Evolutionary conservation across 2,797 vertebrate genomes (phyloP), one percentile per base, ranked within the genome.

Genomic region (Smutsia temminckii): DNA sequence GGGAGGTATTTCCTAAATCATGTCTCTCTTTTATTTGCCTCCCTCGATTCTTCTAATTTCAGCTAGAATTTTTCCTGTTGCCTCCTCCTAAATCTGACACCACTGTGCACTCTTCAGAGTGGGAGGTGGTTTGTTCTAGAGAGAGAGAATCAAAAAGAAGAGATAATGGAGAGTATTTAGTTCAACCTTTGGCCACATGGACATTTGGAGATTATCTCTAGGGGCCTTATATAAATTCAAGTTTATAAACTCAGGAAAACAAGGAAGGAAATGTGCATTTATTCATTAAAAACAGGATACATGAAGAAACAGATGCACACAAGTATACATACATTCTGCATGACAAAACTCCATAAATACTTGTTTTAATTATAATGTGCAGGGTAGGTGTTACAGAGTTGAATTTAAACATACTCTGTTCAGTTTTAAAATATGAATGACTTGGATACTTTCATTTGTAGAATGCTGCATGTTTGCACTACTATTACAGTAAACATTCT

Each of bases 1-100:
- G 55, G 95, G 88, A 95, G 64, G 51, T 95, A 92, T 95, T 98
- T 97, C 72, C 92, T 96, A 80, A 88, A 63, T 29, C 93, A 17
- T 86, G 0, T n/a, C 57, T 92, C 74, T 89, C 75, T 51, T 91
- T 89, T 74, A 85, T 96, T 89, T 92, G 55, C 16, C 21, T 79
- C 49, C 75, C 80, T 20, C 91, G 96, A 71, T 63, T 91, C 93
- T 90, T 93, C 68, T 96, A 93, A 97, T 95, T 86, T 86, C 61
- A 96, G 23, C 9, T 46, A 53, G 91, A 93, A 12, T 25, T n/a
- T 77, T 46, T 51, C 87, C 68, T 42, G 17, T 16, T 75, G 72
- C 77, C 42, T 74, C 16, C 64, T 91, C 80, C 37, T 27, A 87
- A 93, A 8, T 83, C 69, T 94, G 49, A 94, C 53, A 77, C 16